Evolutionary conservation across 92 coral and sea anemone species (phyloP).

Genomic region (Porites evermanni): DNA sequence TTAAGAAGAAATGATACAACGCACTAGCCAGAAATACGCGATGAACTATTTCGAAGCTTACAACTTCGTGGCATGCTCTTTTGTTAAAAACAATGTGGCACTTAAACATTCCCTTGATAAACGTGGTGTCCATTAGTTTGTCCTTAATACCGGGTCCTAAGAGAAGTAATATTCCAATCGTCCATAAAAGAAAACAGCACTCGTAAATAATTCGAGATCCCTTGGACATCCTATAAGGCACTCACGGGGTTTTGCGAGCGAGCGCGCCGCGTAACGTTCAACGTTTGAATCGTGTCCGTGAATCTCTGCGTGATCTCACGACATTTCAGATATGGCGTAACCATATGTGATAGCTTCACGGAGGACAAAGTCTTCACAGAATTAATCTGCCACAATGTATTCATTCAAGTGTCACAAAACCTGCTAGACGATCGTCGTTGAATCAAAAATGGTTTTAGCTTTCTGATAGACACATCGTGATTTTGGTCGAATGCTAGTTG

Average conservation of each 20-base stretch:
- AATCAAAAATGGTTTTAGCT: neutral
- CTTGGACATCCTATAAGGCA: neutral
- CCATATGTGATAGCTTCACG: neutral
- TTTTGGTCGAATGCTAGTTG: too few species aligned
- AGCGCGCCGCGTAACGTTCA: neutral
- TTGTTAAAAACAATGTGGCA: slow-evolving; percentile 37
- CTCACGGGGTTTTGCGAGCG: neutral
- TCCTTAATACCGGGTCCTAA: slow-evolving; percentile 30
- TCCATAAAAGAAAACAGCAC: slow-evolving; percentile 31
- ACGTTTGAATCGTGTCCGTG: neutral
- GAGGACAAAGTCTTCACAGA: neutral
- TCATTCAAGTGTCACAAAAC: slow-evolving; percentile 10
- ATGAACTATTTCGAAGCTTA: slow-evolving; percentile 47
- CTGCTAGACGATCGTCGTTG: neutral
- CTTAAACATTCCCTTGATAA: slow-evolving; percentile 19
- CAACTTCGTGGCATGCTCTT: slow-evolving; percentile 23
- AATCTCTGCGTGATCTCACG: slow-evolving; percentile 16
- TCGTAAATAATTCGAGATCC: slow-evolving; percentile 28
- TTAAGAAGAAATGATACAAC: slow-evolving; percentile 37
- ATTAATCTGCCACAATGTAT: neutral
- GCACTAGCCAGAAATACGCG: slow-evolving; percentile 43
- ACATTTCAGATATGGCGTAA: slow-evolving; percentile 6
- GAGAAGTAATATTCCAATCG: slow-evolving; percentile 20
- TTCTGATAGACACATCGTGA: neutral
- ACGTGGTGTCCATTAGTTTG: neutral